Conservation (phyloP, 2,113 vertebrate species). For the Amphiprion ocellaris region DNA sequence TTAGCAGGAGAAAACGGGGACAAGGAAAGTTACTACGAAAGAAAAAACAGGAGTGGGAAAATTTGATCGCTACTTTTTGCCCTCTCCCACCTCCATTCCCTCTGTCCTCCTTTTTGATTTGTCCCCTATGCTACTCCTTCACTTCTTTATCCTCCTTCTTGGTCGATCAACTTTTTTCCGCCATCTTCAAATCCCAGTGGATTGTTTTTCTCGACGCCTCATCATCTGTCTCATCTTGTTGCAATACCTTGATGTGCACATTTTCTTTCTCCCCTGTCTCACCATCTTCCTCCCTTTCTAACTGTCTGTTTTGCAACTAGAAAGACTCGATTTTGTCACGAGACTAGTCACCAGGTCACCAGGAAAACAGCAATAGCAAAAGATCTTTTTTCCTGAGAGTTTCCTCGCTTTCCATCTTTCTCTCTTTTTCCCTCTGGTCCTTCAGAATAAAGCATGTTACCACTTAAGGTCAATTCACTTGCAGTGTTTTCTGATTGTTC, state of each 20-base stretch:
- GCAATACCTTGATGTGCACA: constrained; percentile 19
- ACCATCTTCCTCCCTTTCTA: neutral
- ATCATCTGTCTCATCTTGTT: constrained; percentile 43
- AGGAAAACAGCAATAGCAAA: constrained; percentile 5
- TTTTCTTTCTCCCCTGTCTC: neutral
- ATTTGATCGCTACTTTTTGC: constrained; percentile 16
- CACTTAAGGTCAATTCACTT: neutral
- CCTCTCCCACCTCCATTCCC: neutral
- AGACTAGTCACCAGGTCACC: neutral
- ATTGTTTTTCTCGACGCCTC: constrained; percentile 44
- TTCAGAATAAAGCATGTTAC: neutral
- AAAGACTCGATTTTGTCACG: constrained; percentile 12
- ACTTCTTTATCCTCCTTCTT: neutral
- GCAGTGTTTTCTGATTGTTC: neutral
- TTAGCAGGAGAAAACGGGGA: constrained; percentile 18
- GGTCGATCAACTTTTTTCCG: neutral
- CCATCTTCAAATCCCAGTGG: constrained; percentile 16
- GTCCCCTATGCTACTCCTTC: neutral
- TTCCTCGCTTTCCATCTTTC: constrained; percentile 15
- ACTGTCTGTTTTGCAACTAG: neutral
- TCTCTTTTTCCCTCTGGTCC: neutral
- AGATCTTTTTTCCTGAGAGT: neutral
- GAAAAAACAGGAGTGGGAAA: constrained; percentile 12
- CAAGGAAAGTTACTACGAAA: constrained; percentile 13
- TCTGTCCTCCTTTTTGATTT: constrained; percentile 1